phyloP scores from a whole-genome alignment of 2,797 vertebrate species.

The Cyclopterus lumpus region DNA sequence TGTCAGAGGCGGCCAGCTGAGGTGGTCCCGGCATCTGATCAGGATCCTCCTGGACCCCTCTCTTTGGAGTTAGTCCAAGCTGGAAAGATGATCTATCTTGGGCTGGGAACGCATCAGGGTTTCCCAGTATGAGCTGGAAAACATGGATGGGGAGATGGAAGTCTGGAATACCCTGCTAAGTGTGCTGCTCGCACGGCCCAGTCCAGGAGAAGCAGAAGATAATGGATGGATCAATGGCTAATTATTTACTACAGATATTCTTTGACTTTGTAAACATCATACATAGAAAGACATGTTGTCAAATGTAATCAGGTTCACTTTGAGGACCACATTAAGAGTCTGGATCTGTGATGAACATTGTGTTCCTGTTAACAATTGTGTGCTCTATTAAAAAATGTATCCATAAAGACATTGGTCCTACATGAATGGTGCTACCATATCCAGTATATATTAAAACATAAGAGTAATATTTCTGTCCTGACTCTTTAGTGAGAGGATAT shows the following conservation, averaged over 20 bases:
- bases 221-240: not conserved
- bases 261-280: not conserved
- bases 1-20: not conserved
- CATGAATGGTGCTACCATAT: not conserved
- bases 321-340: not conserved
- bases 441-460: not conserved
- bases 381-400: too few relatives aligned
- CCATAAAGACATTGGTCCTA: too few relatives aligned
- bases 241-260: not conserved
- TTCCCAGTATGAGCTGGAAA: not conserved
- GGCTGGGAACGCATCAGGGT: not conserved
- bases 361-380: not conserved
- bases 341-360: not conserved
- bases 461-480: not conserved
- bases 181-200: not conserved
- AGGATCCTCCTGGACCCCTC: not conserved
- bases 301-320: not conserved
- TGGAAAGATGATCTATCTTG: not conserved
- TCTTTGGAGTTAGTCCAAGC: not conserved
- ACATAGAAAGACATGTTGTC: not conserved
- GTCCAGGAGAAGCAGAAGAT: not conserved
- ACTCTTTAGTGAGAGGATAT: not conserved
- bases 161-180: not conserved
- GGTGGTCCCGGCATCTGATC: not conserved
- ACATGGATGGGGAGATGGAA: not conserved